These are phyloP conservation scores for Chaetura pelagica DNA, from an alignment of 2,113 vertebrate species.

Conservation along the genomic window DNA sequence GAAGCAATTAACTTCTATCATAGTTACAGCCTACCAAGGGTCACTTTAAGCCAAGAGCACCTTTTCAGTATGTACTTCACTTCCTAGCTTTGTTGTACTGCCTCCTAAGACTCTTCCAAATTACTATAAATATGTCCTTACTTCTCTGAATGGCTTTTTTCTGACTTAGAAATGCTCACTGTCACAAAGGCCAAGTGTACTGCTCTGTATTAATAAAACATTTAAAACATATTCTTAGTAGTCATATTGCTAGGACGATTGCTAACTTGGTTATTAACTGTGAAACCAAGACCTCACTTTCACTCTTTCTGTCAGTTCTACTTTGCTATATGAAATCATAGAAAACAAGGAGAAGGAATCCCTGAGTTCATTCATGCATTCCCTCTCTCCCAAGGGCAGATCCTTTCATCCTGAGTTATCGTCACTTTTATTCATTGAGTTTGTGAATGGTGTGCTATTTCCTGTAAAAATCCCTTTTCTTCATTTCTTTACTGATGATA, in stretches of 20 bases:
- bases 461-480: constrained; percentile 51
- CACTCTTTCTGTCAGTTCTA: constrained; percentile 32
- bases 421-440: constrained; percentile 16
- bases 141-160: constrained; percentile 17
- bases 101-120: background rate
- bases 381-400: constrained; percentile 20
- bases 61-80: background rate
- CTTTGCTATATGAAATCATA: constrained; percentile 53
- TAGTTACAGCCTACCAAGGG: background rate
- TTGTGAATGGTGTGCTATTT: constrained; percentile 54
- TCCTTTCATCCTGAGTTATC: constrained; percentile 50
- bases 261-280: background rate
- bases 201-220: background rate
- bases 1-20: background rate
- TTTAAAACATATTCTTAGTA: background rate
- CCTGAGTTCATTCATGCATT: constrained; percentile 45
- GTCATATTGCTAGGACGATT: background rate
- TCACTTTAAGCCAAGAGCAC: background rate
- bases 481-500: background rate
- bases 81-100: background rate
- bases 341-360: constrained; percentile 23
- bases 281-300: constrained; percentile 22
- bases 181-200: background rate
- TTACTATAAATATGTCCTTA: background rate
- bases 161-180: background rate